Conservation (phyloP, 2,797 vertebrate genomes). For the Nyctalus aviator region DNA sequence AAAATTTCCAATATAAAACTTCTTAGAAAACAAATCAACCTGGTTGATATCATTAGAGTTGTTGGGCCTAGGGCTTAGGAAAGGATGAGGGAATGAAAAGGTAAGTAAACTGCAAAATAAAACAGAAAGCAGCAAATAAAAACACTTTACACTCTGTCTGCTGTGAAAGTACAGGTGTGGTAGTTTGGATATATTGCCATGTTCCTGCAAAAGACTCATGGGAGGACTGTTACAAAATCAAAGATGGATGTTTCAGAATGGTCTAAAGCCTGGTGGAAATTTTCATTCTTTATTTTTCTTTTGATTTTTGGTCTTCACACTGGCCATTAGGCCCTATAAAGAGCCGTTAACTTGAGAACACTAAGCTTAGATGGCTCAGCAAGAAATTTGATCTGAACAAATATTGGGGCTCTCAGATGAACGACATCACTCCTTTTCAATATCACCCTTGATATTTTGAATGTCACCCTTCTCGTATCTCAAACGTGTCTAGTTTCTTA, state of each 20-base stretch:
- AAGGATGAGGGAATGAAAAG: background rate
- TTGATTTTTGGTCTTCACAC: background rate
- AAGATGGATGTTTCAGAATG: background rate
- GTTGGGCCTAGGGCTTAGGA: fast-evolving
- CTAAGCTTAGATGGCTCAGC: background rate
- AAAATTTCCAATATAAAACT: background rate
- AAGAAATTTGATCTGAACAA: background rate
- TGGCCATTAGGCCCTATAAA: background rate
- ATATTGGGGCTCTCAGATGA: background rate
- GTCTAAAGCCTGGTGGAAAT: background rate
- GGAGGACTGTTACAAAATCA: background rate
- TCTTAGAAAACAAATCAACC: background rate
- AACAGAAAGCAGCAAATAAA: background rate
- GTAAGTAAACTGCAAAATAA: background rate
- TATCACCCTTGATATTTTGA: background rate
- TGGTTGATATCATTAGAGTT: background rate
- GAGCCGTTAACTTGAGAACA: background rate
- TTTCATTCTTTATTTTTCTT: background rate
- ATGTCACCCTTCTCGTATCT: background rate
- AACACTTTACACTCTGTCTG: background rate
- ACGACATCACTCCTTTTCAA: background rate
- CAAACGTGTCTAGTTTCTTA: background rate
- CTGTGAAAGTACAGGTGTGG: fast-evolving
- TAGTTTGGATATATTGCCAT: background rate
- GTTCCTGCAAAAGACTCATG: background rate